Conservation (phyloP, 2,113 vertebrate genomes). For the Eupsittula cactorum region DNA sequence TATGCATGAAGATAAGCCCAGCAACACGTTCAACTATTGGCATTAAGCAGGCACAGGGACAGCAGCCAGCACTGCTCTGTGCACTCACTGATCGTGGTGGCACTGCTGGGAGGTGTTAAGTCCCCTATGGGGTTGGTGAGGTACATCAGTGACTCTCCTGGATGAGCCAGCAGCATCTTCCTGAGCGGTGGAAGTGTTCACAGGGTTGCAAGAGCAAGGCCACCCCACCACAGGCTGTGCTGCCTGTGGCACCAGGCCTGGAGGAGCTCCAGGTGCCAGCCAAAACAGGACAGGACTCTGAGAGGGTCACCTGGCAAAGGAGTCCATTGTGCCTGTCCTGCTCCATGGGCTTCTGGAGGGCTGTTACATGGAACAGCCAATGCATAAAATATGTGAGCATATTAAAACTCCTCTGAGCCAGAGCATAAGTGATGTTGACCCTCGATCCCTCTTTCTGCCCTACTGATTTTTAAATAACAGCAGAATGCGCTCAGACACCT, state of each 20-base stretch:
- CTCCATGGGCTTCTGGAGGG: not conserved
- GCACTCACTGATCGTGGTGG: not conserved
- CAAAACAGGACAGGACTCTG: not conserved
- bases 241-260: not conserved
- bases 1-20: not conserved
- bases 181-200: not conserved
- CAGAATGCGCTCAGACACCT: not conserved
- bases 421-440: not conserved
- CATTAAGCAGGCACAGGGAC: not conserved
- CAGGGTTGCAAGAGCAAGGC: not conserved
- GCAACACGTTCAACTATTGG: not conserved
- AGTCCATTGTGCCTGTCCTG: not conserved
- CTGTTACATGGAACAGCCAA: not conserved
- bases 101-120: not conserved
- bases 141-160: not conserved
- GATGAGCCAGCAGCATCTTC: not conserved
- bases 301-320: not conserved
- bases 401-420: not conserved
- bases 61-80: not conserved
- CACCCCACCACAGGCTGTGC: fast-evolving
- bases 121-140: not conserved
- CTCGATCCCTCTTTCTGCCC: not conserved
- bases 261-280: not conserved
- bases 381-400: not conserved
- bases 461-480: not conserved